Evolutionary conservation across 35 echinoderm and acorn worm species (phyloP).

Genomic region (Hemicentrotus pulcherrimus): DNA sequence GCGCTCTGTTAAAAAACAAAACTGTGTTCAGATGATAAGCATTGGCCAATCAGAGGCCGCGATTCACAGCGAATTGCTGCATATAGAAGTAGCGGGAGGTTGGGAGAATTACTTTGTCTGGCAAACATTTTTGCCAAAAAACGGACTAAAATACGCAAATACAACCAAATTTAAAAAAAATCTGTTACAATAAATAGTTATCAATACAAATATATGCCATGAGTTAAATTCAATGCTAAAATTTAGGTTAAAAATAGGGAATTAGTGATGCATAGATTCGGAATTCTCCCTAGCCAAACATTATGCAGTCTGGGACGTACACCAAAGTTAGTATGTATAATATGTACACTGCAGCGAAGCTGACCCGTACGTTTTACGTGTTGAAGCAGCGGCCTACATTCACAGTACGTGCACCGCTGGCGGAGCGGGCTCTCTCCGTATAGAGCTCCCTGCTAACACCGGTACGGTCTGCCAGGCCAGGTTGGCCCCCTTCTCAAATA

Average conservation of each 20-base stretch:
- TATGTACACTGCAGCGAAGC: background rate
- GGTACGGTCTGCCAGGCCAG: background rate
- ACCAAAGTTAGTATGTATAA: background rate
- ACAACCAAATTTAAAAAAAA: background rate
- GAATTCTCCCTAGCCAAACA: background rate
- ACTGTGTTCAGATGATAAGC: background rate
- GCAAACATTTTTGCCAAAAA: background rate
- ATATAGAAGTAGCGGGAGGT: background rate
- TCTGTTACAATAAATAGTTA: background rate
- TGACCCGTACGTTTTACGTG: slow-evolving; percentile 8
- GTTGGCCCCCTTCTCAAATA: background rate
- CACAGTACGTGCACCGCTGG: background rate
- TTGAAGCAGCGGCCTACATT: background rate
- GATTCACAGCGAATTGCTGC: background rate
- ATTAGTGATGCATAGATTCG: background rate
- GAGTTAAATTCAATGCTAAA: background rate
- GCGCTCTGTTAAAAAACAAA: background rate
- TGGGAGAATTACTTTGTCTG: background rate
- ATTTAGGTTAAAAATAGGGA: background rate
- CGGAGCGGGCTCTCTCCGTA: background rate
- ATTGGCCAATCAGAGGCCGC: background rate
- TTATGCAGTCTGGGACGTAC: background rate
- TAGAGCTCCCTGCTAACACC: background rate
- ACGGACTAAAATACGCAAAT: background rate
- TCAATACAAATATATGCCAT: background rate